Evolutionary conservation across 2,797 vertebrate species (phyloP).

Genomic region (Stomatorhinus walkeri): DNA sequence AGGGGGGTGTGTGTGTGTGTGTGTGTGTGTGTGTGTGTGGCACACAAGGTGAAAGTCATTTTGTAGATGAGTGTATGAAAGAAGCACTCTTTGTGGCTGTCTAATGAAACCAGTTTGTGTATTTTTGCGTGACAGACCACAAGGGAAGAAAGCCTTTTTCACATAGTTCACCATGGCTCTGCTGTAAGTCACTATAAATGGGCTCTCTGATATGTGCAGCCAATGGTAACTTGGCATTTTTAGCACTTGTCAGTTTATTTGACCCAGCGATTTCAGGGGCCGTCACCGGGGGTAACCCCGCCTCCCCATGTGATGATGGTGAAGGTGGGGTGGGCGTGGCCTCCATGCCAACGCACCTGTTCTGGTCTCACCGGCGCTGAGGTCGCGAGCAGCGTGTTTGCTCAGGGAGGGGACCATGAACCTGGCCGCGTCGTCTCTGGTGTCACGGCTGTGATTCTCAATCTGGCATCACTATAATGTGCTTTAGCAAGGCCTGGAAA

Average conservation of each 20-base stretch:
- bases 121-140: background rate
- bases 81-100: background rate
- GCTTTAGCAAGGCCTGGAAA: background rate
- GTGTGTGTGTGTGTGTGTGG: conserved; percentile 25
- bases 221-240: background rate
- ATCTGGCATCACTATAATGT: background rate
- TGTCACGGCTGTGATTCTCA: background rate
- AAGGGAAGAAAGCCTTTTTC: background rate
- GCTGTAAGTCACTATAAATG: background rate
- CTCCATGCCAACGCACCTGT: background rate
- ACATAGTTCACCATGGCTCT: background rate
- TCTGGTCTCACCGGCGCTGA: background rate
- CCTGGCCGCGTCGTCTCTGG: background rate
- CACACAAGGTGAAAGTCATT: background rate
- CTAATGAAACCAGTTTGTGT: background rate
- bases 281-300: background rate
- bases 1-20: background rate
- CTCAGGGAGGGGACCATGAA: background rate
- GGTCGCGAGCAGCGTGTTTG: background rate
- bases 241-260: background rate
- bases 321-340: background rate
- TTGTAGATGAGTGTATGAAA: background rate
- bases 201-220: background rate
- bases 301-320: background rate
- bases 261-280: background rate